phyloP scores from a whole-genome alignment of 2,797 vertebrate species.

The Synanceia verrucosa region DNA sequence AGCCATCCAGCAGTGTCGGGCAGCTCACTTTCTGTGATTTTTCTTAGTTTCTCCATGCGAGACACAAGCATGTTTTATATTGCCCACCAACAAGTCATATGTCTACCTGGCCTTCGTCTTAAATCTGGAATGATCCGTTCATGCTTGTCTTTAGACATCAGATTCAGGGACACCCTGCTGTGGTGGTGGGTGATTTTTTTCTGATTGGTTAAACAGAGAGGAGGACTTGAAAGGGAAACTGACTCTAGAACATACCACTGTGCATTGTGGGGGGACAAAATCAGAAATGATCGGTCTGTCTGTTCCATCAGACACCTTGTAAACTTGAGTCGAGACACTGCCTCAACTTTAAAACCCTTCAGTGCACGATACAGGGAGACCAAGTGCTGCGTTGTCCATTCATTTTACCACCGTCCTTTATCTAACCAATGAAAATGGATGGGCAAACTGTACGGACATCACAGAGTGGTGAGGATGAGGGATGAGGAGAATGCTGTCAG shows the following conservation, averaged over 20 bases:
- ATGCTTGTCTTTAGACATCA: slow-evolving; percentile 34
- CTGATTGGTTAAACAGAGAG: slow-evolving; percentile 72
- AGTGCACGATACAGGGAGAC: not conserved
- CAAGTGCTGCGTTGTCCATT: slow-evolving; percentile 7
- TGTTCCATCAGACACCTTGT: slow-evolving; percentile 48
- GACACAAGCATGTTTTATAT: slow-evolving; percentile 17
- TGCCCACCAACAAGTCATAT: slow-evolving; percentile 38
- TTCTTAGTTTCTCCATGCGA: slow-evolving; percentile 23
- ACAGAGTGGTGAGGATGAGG: not conserved
- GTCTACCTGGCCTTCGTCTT: slow-evolving; percentile 41
- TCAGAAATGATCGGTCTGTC: slow-evolving; percentile 16
- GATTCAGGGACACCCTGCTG: slow-evolving; percentile 32
- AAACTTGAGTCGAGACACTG: slow-evolving; percentile 26
- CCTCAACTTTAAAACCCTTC: slow-evolving; percentile 1
- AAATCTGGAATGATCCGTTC: slow-evolving; percentile 64
- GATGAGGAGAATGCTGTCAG: slow-evolving; percentile 27
- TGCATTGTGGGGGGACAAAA: slow-evolving; percentile 27
- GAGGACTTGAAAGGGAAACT: slow-evolving; percentile 37
- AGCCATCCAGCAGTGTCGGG: slow-evolving; percentile 23
- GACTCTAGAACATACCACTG: slow-evolving; percentile 16
- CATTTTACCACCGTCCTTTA: slow-evolving; percentile 10
- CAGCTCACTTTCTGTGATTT: slow-evolving; percentile 43
- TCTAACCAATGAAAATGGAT: slow-evolving; percentile 26
- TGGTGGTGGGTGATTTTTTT: slow-evolving; percentile 41
- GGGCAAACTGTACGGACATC: slow-evolving; percentile 6